Base-by-base conservation (phyloP, 2,113 vertebrate genomes). In the Amazona guildingii region DNA sequence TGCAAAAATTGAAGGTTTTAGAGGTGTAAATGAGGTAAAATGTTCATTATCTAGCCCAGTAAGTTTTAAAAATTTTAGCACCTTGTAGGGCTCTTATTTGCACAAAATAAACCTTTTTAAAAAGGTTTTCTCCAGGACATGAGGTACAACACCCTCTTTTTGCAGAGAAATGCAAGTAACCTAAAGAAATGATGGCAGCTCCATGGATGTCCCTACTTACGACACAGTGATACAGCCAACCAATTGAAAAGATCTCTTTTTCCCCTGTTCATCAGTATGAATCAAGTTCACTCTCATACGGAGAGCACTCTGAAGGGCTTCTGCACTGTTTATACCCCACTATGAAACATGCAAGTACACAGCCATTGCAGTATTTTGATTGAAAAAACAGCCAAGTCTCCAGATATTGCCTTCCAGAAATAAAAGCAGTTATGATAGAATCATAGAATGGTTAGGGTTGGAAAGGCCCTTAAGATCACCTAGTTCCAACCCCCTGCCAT, bases 41-140 rank as follows among this genome's bases (percentile, higher is more conserved):
- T 76, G 76, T 81, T 96, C 94, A 94, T 96, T 93, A 93, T 37
- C 69, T 76, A 86, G 66, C 61, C 31, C 88, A 89, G 69, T 54
- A 96, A 81, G 28, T 68, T 92, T 91, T 35, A 83, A 74, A 95
- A 92, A 90, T 33, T 39, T 83, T 95, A 96, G 79, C 72, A 95
- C 39, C 52, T 87, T 91, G 19, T 46, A 92, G 57, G 55, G 68
- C 33, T 86, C 61, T 79, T 86, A 94, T 79, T 91, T 81, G 69
- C 62, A 95, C 80, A 82, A 92, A 92, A 92, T 52, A 88, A 96
- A 88, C 73, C 63, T 81, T 75, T 88, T 64, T 57, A n/a, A n/a
- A 92, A 95, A 94, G 46, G 31, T 81, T 80, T 94, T 79, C 62
- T 79, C 15, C 54, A 76, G 73, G 25, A 88, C 57, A 79, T 67